A percentile compares a stretch with the other conserved stretches of the same genome.
phyloP scores from a whole-genome alignment of 2,797 vertebrate species.

The Anguilla marmorata region DNA sequence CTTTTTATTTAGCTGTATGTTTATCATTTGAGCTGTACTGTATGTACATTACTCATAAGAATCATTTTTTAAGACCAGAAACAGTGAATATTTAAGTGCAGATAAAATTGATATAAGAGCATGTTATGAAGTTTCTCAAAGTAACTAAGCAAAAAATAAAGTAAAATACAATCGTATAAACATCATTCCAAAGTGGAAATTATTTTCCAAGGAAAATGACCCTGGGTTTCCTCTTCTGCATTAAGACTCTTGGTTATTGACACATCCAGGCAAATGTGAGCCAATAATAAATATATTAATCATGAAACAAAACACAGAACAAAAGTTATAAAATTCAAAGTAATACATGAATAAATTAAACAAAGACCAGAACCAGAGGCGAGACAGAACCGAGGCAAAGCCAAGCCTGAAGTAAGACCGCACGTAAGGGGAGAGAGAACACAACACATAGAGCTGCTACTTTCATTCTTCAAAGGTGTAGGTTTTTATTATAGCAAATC shows the following conservation, averaged over 20 bases:
- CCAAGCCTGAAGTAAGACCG: background rate
- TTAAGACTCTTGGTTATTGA: background rate
- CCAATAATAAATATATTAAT: too few species aligned
- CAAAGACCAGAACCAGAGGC: background rate
- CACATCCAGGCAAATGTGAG: too few species aligned
- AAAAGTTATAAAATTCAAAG: background rate
- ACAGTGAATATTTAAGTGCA: background rate
- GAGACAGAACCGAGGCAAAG: background rate
- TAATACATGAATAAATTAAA: background rate
- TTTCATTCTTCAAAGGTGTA: constrained; percentile 60
- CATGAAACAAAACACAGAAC: too few species aligned
- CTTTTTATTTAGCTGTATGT: too few species aligned
- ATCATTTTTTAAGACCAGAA: too few species aligned
- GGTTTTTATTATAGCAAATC: constrained; percentile 75
- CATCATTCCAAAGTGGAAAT: background rate
- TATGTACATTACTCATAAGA: background rate
- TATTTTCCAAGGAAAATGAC: background rate
- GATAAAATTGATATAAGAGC: background rate
- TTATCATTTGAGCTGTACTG: too few species aligned
- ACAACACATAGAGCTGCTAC: constrained; percentile 44
- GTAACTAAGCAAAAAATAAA: background rate
- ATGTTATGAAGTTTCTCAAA: background rate
- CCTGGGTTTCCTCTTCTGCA: background rate
- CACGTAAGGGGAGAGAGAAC: constrained; percentile 21
- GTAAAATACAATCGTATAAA: too few species aligned